phyloP scores from a whole-genome alignment of 2,113 vertebrate species.

The Choloepus hoffmanni region DNA sequence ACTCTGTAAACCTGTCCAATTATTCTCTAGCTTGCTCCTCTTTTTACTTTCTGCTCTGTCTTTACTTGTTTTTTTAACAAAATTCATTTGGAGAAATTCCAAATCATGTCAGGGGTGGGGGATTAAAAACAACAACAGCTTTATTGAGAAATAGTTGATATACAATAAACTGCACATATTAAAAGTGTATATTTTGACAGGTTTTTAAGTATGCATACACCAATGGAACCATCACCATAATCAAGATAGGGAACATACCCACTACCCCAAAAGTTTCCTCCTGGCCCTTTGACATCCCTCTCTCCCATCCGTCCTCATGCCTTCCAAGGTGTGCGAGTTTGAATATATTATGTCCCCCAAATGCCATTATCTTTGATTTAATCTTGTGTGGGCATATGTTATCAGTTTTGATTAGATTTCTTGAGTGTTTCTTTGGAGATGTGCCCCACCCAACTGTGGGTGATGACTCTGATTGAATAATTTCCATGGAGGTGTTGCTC shows the following conservation, averaged over 20 bases:
- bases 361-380: too few relatives aligned
- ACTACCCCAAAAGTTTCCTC: background rate
- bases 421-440: too few relatives aligned
- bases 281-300: background rate
- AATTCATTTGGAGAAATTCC: slow-evolving; percentile 17
- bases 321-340: background rate
- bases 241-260: background rate
- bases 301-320: background rate
- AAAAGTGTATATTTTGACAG: background rate
- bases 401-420: too few relatives aligned
- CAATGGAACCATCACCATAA: background rate
- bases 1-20: background rate
- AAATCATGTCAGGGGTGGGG: background rate
- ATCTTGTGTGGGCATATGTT: too few relatives aligned
- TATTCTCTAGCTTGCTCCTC: background rate
- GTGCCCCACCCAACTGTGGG: too few relatives aligned
- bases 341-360: too few relatives aligned
- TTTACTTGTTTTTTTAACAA: background rate
- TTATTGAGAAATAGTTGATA: background rate
- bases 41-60: background rate
- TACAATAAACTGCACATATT: background rate
- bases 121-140: background rate
- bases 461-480: too few relatives aligned
- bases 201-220: background rate
- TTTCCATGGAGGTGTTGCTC: too few relatives aligned